Percentiles rank a stretch among this genome's conserved stretches.
These are phyloP conservation scores for Siderastrea siderea DNA, from an alignment of 92 coral and sea anemone species.

Conservation along the genomic window DNA sequence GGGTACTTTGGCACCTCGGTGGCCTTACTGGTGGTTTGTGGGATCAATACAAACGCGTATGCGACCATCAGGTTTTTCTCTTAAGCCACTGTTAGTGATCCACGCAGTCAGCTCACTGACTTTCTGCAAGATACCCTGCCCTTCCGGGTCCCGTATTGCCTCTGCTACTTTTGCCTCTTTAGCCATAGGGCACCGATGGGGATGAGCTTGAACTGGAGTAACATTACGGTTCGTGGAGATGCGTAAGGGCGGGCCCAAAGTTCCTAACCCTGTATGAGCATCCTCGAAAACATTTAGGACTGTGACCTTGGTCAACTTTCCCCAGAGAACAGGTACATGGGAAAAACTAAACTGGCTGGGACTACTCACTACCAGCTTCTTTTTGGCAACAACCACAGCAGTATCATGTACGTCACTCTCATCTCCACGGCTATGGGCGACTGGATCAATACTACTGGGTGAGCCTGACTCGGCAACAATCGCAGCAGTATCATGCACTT, in stretches of 20 bases:
- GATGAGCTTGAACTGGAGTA: slow-evolving; percentile 50
- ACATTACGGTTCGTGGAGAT: slow-evolving; percentile 50
- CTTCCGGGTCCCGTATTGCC: slow-evolving; percentile 35
- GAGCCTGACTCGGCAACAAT: not conserved
- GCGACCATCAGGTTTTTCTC: slow-evolving; percentile 54
- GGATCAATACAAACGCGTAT: slow-evolving; percentile 47
- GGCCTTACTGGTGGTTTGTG: slow-evolving; percentile 43
- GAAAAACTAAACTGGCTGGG: not conserved
- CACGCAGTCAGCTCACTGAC: slow-evolving; percentile 55
- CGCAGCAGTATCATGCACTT: not conserved
- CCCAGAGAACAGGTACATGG: slow-evolving; percentile 7
- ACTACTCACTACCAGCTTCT: not conserved
- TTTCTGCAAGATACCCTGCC: slow-evolving; percentile 48
- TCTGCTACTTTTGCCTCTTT: slow-evolving; percentile 44
- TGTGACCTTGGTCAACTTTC: slow-evolving; percentile 35
- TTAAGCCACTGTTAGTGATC: slow-evolving; percentile 54
- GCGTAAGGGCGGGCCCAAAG: slow-evolving; percentile 49
- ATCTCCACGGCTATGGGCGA: not conserved
- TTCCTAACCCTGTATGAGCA: slow-evolving; percentile 48
- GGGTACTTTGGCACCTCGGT: slow-evolving; percentile 32
- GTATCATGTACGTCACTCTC: not conserved
- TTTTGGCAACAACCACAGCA: slow-evolving; percentile 3
- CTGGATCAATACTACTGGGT: not conserved
- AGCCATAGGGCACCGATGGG: slow-evolving; percentile 46
- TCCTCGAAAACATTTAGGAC: slow-evolving; percentile 29